A percentile compares a stretch with the other conserved stretches of the same genome.
Evolutionary conservation across 2,888 invertebrate species (phyloP).

Genomic region (Sclerodermus sp.): DNA sequence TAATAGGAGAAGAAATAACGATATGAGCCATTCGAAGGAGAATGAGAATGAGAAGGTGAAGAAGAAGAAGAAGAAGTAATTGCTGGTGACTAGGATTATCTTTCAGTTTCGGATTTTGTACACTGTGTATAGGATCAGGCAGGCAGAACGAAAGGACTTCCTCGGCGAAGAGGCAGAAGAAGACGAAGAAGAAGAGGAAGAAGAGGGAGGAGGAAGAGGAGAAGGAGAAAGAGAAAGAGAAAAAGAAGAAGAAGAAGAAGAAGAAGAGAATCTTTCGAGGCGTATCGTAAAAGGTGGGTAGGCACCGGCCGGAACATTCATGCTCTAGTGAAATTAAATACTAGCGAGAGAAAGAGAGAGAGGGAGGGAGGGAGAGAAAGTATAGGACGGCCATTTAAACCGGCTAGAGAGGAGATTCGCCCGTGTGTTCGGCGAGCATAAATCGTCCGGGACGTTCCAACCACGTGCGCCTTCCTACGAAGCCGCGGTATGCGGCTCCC

Average conservation of each 20-base stretch:
- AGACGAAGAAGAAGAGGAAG: slow-evolving; percentile 7
- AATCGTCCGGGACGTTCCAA: too few relatives aligned
- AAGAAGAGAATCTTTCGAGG: slow-evolving; percentile 26
- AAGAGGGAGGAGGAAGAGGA: slow-evolving; percentile 12
- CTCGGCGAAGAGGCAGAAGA: slow-evolving; percentile 17
- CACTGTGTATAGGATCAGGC: slow-evolving; percentile 15
- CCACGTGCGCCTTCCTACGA: too few relatives aligned
- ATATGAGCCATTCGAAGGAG: too few relatives aligned
- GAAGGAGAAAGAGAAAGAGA: slow-evolving; percentile 6
- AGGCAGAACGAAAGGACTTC: slow-evolving; percentile 27
- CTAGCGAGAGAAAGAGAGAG: slow-evolving; percentile 16
- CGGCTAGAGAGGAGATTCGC: too few relatives aligned
- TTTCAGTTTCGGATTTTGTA: slow-evolving; percentile 3
- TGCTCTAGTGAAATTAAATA: slow-evolving; percentile 49
- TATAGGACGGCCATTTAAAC: too few relatives aligned
- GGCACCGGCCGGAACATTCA: slow-evolving; percentile 44
- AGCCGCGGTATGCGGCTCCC: too few relatives aligned
- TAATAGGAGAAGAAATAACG: too few relatives aligned
- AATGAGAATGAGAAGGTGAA: too few relatives aligned
- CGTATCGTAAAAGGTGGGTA: slow-evolving; percentile 40
- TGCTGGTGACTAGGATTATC: too few relatives aligned
- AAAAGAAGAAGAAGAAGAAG: slow-evolving; percentile 6
- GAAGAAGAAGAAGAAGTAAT: too few relatives aligned
- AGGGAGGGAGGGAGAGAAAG: neutral
- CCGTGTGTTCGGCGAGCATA: too few relatives aligned